Evolutionary conservation across 2,888 invertebrate genomes (phyloP).

Genomic region (Drosophila anomalata): DNA sequence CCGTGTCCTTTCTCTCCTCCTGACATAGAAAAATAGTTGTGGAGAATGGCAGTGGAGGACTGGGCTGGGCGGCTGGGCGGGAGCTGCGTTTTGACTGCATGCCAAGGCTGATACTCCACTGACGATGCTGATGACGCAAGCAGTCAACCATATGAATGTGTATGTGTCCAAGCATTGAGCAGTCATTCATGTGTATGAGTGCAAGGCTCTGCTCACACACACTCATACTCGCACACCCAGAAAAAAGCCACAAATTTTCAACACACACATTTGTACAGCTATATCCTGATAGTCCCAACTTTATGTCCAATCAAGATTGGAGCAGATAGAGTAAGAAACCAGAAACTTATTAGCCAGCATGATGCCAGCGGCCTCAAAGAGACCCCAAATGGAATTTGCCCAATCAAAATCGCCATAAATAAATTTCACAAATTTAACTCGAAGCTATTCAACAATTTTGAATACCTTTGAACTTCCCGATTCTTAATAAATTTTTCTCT

Average conservation of each 20-base stretch:
- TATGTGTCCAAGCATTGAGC: slow-evolving; percentile 56
- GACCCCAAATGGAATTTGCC: not conserved
- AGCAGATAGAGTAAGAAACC: slow-evolving; percentile 23
- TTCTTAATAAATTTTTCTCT: slow-evolving; percentile 13
- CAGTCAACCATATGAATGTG: slow-evolving; percentile 43
- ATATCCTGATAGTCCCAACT: slow-evolving; percentile 23
- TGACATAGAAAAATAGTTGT: slow-evolving; percentile 76
- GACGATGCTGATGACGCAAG: slow-evolving; percentile 69
- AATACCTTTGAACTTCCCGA: not conserved
- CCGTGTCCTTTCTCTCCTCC: slow-evolving; percentile 31
- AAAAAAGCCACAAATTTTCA: slow-evolving; percentile 17
- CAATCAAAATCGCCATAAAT: slow-evolving; percentile 2
- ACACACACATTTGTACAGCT: not conserved
- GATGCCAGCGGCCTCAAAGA: not conserved
- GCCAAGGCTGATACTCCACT: slow-evolving; percentile 67
- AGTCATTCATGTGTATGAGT: slow-evolving; percentile 57
- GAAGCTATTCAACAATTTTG: not conserved
- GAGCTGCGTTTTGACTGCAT: slow-evolving; percentile 72
- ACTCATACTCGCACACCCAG: slow-evolving; percentile 1
- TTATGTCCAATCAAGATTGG: slow-evolving; percentile 32
- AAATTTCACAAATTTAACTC: not conserved
- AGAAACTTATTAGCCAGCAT: slow-evolving; percentile 30
- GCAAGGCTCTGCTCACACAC: slow-evolving; percentile 21
- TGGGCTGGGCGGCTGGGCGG: not conserved
- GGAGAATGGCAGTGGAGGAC: slow-evolving; percentile 37